Percentiles rank a stretch among this genome's conserved stretches.
These are phyloP conservation scores for Rhagoletis pomonella DNA, from an alignment of 1,140 invertebrate species.

Conservation along the genomic window DNA sequence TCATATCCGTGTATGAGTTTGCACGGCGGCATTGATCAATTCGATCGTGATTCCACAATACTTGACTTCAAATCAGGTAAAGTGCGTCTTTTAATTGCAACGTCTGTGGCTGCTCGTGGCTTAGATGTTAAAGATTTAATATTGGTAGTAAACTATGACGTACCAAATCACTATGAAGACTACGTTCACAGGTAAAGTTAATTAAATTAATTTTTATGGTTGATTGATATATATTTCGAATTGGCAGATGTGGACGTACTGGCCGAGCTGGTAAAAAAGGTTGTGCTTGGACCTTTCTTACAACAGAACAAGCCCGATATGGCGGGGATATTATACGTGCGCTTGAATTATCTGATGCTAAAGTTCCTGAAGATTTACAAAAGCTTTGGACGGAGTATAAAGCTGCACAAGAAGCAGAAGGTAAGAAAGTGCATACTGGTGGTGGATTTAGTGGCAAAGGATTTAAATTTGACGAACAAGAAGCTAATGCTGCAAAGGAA, in stretches of 20 bases:
- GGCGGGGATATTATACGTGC: conserved; percentile 95
- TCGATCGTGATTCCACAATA: conserved; percentile 98
- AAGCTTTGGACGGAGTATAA: conserved; percentile 94
- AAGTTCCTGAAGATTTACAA: conserved; percentile 85
- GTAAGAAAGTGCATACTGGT: conserved; percentile 94
- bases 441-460: conserved; percentile 96
- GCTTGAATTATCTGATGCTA: conserved; percentile 86
- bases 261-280: conserved; percentile 98
- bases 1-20: conserved; percentile 97
- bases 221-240: background rate
- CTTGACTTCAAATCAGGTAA: conserved; percentile 97
- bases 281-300: conserved; percentile 97
- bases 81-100: conserved; percentile 90
- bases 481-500: conserved; percentile 95
- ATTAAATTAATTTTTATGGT: conserved; percentile 9
- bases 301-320: conserved; percentile 93
- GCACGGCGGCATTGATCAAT: conserved; percentile 99
- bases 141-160: conserved; percentile 99
- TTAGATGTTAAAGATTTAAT: conserved; percentile 99
- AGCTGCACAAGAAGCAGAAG: conserved; percentile 89
- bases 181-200: conserved; percentile 88
- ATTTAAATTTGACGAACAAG: conserved; percentile 99
- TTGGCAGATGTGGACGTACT: conserved; percentile 88
- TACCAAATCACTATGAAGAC: conserved; percentile 99
- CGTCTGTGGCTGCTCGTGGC: conserved; percentile 97